A percentile compares a stretch with the other conserved stretches of the same genome.
Evolutionary conservation across 2,888 invertebrate species (phyloP).

Genomic region (Cephonodes hylas): DNA sequence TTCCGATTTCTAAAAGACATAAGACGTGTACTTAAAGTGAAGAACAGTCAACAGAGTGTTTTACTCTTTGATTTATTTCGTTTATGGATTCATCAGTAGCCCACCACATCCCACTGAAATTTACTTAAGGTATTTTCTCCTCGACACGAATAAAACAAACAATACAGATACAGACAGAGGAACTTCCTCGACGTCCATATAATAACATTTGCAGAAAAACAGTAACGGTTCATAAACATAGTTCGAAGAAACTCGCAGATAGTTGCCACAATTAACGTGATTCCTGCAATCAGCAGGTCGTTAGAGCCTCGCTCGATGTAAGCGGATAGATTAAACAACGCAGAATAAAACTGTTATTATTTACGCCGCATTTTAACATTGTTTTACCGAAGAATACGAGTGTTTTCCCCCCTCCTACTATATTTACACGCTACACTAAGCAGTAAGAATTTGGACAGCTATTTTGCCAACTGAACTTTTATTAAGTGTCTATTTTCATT

Average conservation of each 20-base stretch:
- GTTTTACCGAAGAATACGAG: neutral
- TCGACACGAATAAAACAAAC: neutral
- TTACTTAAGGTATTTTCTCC: too few relatives aligned
- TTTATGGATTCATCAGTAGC: too few relatives aligned
- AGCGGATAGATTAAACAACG: slow-evolving; percentile 37
- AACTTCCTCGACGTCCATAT: neutral
- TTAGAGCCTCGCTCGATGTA: slow-evolving; percentile 22
- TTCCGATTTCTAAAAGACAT: too few relatives aligned
- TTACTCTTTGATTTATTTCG: too few relatives aligned
- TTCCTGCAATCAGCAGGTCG: slow-evolving; percentile 23
- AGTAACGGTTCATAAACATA: neutral
- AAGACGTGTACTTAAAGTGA: too few relatives aligned
- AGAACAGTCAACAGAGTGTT: too few relatives aligned
- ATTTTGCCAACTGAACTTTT: neutral
- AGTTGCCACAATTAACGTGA: slow-evolving; percentile 11
- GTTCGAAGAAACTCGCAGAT: slow-evolving; percentile 8
- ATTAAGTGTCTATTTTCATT: neutral
- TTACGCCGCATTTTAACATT: slow-evolving; percentile 23
- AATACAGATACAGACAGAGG: neutral
- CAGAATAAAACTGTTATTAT: slow-evolving; percentile 39
- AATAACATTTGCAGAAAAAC: neutral
- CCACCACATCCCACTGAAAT: too few relatives aligned
- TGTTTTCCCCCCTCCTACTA: neutral
- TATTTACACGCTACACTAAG: slow-evolving; percentile 5
- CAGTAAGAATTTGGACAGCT: slow-evolving; percentile 1